Percentiles rank a stretch among this genome's conserved stretches.
Evolutionary conservation across 2,888 invertebrate genomes (phyloP).

Genomic region (Melinaea menophilus): DNA sequence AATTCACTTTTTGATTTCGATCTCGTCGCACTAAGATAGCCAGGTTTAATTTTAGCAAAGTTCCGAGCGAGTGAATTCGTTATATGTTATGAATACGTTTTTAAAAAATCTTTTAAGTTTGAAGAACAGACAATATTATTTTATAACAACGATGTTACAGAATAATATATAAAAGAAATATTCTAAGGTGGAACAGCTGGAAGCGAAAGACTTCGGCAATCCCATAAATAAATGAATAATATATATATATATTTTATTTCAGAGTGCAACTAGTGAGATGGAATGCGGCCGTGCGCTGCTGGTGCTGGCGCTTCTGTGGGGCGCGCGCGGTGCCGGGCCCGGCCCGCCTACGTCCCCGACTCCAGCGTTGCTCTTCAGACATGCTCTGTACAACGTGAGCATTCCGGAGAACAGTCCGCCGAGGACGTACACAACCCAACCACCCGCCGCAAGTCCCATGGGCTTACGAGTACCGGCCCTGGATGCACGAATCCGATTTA

Average conservation of each 20-base stretch:
- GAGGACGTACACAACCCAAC: constrained; percentile 88
- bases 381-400: constrained; percentile 88
- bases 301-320: constrained; percentile 51
- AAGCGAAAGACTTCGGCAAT: background rate
- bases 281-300: constrained; percentile 38
- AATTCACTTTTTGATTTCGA: too few relatives aligned
- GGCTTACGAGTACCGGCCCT: constrained; percentile 80
- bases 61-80: too few relatives aligned
- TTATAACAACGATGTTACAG: too few relatives aligned
- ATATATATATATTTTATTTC: constrained; percentile 12
- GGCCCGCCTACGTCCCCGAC: constrained; percentile 34
- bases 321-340: constrained; percentile 54
- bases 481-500: constrained; percentile 83
- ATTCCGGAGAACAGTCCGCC: constrained; percentile 95
- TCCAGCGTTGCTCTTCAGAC: constrained; percentile 81
- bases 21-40: too few relatives aligned
- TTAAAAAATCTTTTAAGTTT: too few relatives aligned
- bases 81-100: too few relatives aligned
- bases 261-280: constrained; percentile 33
- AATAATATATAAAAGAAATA: too few relatives aligned
- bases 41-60: too few relatives aligned
- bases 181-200: too few relatives aligned
- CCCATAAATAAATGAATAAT: background rate
- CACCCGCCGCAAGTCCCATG: constrained; percentile 85
- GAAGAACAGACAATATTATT: too few relatives aligned